Evolutionary conservation across 2,888 invertebrate genomes (phyloP), one percentile per base, ranked within the genome.

Genomic region (Sylvicola cinctus): DNA sequence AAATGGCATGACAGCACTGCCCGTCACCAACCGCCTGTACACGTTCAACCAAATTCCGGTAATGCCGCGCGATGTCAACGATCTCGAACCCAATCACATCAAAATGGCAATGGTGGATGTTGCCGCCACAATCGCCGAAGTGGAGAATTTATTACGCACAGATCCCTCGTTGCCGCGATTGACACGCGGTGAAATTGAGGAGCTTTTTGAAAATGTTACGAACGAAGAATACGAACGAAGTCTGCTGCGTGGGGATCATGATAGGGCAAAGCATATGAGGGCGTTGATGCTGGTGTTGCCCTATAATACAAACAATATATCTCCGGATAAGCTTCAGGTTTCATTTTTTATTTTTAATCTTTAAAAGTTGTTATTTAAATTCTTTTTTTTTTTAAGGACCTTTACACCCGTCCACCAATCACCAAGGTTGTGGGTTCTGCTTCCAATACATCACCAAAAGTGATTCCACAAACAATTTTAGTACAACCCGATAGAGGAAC

Each of bases 101-200:
- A 25, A 33, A 12, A 33, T 29, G 20, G 37, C 40, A 20, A 36
- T 40, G 32, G 29, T 48, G 1, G 52, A 55, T 39, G 47, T 56
- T 15, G 50, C 49, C 30, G 47, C 51, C 27, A 58, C 58, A 12
- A 57, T 58, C 33, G 48, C 51, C 17, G 51, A 58, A 38, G 58
- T 58, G n/a, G 55, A 58, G 23, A 49, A 51, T 35, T 49, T 58
- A 28, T 41, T 58, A 23, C 47, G 50, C 40, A 44, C 47, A 12
- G 57, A 58, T 46, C 57, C 55, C 5, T 45, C 50, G 1, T 35
- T 58, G 33, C 58, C 58, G 0, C 38, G 57, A 11, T 41, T 58
- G 8, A 58, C 58, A 26, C 49, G 58, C 29, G 58, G 58, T 10
- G 58, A 58, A 44, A 58, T 58, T 34, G 54, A 58, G 41, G 58